A percentile compares a stretch with the other conserved stretches of the same genome.
Evolutionary conservation across 2,888 invertebrate species (phyloP).

Genomic region (Schizotus pectinicornis): DNA sequence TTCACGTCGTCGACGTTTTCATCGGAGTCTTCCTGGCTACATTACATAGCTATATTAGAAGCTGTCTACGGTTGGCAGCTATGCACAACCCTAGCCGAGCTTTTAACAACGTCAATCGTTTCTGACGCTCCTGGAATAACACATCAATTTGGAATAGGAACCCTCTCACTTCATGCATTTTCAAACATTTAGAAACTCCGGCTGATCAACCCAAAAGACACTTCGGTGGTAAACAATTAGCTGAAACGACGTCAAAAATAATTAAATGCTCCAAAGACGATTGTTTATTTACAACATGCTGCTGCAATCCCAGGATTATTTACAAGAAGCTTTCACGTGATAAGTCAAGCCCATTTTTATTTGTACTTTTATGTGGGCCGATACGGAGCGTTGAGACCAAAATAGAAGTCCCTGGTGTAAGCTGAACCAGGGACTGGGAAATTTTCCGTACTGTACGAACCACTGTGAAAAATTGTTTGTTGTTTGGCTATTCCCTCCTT

Average conservation of each 20-base stretch:
- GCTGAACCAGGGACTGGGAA: no score
- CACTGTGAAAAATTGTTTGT: no score
- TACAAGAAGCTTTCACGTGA: no score
- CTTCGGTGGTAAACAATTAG: neutral
- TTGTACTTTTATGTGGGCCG: no score
- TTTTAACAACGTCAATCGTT: slow-evolving; percentile 36
- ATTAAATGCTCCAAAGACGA: no score
- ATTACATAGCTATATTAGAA: slow-evolving; percentile 40
- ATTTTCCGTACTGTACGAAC: no score
- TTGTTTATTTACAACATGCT: no score
- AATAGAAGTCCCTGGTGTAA: no score
- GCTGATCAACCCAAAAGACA: neutral
- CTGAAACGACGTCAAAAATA: slow-evolving; percentile 1
- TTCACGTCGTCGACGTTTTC: slow-evolving; percentile 12
- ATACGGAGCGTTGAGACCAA: no score
- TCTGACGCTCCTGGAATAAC: slow-evolving; percentile 41
- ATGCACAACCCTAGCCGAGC: slow-evolving; percentile 44
- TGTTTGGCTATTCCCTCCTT: no score
- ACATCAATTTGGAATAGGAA: slow-evolving; percentile 19
- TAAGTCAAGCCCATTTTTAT: no score
- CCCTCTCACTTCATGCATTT: neutral
- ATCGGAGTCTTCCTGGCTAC: slow-evolving; percentile 36
- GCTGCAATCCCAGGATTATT: no score
- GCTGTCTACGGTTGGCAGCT: slow-evolving; percentile 38
- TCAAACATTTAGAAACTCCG: slow-evolving; percentile 2